Base-by-base conservation (phyloP, 35 echinoderm and acorn worm genomes). In the Diadema setosum region DNA sequence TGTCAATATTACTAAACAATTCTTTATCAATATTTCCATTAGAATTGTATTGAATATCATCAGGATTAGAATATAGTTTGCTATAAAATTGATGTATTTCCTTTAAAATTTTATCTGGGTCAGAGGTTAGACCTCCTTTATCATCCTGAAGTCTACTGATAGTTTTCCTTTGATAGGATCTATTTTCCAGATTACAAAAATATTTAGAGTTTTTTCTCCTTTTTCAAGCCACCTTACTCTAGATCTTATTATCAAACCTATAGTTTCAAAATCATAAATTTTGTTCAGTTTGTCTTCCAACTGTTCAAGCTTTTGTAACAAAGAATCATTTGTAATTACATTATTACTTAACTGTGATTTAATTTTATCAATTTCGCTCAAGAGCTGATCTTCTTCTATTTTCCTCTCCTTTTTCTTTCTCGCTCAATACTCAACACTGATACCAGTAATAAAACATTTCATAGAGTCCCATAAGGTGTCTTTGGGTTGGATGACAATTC, bases 191-290 rank as follows among this genome's bases (percentile, higher is more conserved):
- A 69, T 82, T 82, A 65, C 76, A 82, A 44, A 90, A 90, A 46
- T 90, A 90, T 36, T 90, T 63, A 27, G 78, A 46, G 46, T 58
- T 65, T 83, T 90, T 45, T 90, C 58, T 23, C 87, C 87, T 46
- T 90, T 80, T 90, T 90, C 87, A 39, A 90, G n/a, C 87, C 87
- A 90, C 9, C 76, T 52, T 40, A 76, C 75, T 42, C 78, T 46
- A 65, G 52, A 90, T 44, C 87, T 52, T 24, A 90, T 90, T 3
- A 90, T 90, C 39, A 67, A 82, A 70, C 58, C 87, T 20, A 12
- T 84, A 31, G 82, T 84, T 61, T 84, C 82, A 60, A 60, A 84
- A 60, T 84, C 82, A 70, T 60, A 84, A 41, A 84, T 60, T 59
- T 84, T 84, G 16, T 60, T 84, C 5, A 39, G 43, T 41, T 84